Evolutionary conservation across 1,140 invertebrate genomes (phyloP).

Genomic region (Pissodes strobi): DNA sequence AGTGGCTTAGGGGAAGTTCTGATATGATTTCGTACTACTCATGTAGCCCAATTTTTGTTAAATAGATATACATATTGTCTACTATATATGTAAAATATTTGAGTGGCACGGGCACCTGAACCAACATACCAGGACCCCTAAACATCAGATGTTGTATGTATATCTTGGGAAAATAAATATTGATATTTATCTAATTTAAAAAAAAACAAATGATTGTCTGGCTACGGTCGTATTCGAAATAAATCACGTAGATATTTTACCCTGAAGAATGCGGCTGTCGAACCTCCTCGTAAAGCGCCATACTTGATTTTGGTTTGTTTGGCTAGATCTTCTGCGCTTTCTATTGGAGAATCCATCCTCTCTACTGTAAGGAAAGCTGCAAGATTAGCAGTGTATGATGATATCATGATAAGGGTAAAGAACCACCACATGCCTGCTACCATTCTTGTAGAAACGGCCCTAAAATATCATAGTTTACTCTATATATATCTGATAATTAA

Average conservation of each 20-base stretch:
- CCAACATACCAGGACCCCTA: no score
- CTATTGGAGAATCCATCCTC: conserved; percentile 93
- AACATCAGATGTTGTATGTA: no score
- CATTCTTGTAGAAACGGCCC: conserved; percentile 85
- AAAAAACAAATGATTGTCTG: no score
- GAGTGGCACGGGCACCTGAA: no score
- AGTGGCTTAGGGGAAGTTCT: no score
- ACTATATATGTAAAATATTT: no score
- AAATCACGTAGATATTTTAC: conserved; percentile 59
- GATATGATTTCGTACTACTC: no score
- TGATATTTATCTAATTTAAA: no score
- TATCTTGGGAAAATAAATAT: no score
- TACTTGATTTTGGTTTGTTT: conserved; percentile 98
- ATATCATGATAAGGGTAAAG: conserved; percentile 97
- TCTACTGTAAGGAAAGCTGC: conserved; percentile 97
- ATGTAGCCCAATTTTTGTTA: no score
- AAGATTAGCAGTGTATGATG: conserved; percentile 96
- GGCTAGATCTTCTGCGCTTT: conserved; percentile 92
- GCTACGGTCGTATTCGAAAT: no score
- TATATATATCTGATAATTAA: neutral
- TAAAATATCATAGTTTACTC: conserved; percentile 53
- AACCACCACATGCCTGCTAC: conserved; percentile 96
- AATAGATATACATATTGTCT: no score
- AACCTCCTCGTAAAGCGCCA: conserved; percentile 89
- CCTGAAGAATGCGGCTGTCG: conserved; percentile 89